A percentile compares a stretch with the other conserved stretches of the same genome.
Evolutionary conservation across 2,113 vertebrate species (phyloP).

Genomic region (Euleptes europaea): DNA sequence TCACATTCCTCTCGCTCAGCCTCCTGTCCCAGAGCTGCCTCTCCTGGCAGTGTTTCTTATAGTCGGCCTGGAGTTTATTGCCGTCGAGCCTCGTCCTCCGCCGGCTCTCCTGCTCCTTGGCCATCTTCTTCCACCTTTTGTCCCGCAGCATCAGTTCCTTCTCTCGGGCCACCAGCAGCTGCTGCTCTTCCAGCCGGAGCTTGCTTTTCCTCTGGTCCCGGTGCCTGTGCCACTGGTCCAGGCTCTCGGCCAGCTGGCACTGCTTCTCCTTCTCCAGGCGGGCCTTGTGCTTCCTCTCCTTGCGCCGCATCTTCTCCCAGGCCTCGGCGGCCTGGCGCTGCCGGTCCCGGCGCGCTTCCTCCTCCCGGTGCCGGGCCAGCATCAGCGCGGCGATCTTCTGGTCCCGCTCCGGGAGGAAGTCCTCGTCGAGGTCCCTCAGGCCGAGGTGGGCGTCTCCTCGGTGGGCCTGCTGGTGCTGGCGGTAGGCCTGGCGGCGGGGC

Average conservation of each 20-base stretch:
- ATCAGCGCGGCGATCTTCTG: slow-evolving; percentile 29
- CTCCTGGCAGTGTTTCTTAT: slow-evolving; percentile 17
- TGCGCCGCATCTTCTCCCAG: not conserved
- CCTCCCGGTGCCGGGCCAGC: slow-evolving; percentile 31
- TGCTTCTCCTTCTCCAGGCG: not conserved
- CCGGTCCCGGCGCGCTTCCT: slow-evolving; percentile 20
- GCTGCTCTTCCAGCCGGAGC: not conserved
- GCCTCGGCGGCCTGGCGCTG: slow-evolving; percentile 5
- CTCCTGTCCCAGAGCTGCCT: slow-evolving; percentile 29
- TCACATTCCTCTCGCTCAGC: not conserved
- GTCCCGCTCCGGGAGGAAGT: slow-evolving; percentile 28
- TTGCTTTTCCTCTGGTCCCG: not conserved
- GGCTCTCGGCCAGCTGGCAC: not conserved
- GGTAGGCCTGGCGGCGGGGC: not conserved
- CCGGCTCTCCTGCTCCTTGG: slow-evolving; percentile 16
- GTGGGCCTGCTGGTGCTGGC: not conserved
- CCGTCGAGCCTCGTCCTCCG: slow-evolving; percentile 17
- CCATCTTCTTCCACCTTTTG: not conserved
- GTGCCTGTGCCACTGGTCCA: not conserved
- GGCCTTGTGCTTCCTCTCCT: slow-evolving; percentile 17
- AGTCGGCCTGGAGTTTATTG: slow-evolving; percentile 10
- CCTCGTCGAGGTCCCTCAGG: not conserved
- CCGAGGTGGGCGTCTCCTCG: not conserved
- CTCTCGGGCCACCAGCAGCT: not conserved
- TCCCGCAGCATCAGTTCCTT: not conserved